Evolutionary conservation across 2,797 vertebrate genomes (phyloP).

Genomic region (Epinephelus coioides): DNA sequence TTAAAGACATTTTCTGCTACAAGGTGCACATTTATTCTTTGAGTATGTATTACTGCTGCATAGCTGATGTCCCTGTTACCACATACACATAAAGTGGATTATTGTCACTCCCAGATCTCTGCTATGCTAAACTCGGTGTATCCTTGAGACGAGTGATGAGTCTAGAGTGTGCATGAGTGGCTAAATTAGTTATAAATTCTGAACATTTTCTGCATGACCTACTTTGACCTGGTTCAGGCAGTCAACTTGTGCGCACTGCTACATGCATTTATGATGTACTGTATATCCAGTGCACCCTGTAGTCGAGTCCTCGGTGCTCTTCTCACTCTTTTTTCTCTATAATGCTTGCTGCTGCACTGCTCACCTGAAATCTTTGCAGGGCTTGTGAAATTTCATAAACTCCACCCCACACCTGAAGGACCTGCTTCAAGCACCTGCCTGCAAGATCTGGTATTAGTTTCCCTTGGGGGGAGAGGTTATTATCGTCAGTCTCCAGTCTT

Average conservation of each 20-base stretch:
- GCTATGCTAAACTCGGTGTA: neutral
- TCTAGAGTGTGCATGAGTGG: neutral
- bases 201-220: constrained; percentile 15
- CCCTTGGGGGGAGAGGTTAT: neutral
- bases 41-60: neutral
- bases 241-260: neutral
- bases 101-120: neutral
- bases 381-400: constrained; percentile 14
- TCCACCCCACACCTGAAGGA: neutral
- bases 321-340: neutral
- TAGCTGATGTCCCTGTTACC: neutral
- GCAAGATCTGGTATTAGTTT: constrained; percentile 9
- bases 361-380: neutral
- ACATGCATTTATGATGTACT: constrained; percentile 31
- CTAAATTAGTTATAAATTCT: constrained; percentile 21
- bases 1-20: neutral
- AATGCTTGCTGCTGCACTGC: neutral
- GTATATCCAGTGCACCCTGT: neutral
- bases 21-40: neutral
- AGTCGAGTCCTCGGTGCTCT: neutral
- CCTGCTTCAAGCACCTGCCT: neutral
- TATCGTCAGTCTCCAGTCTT: neutral
- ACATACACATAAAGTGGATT: neutral
- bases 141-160: neutral
- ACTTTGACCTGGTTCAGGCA: constrained; percentile 43